Conservation (phyloP, 2,888 invertebrate genomes). For the Ametastegia equiseti region DNA sequence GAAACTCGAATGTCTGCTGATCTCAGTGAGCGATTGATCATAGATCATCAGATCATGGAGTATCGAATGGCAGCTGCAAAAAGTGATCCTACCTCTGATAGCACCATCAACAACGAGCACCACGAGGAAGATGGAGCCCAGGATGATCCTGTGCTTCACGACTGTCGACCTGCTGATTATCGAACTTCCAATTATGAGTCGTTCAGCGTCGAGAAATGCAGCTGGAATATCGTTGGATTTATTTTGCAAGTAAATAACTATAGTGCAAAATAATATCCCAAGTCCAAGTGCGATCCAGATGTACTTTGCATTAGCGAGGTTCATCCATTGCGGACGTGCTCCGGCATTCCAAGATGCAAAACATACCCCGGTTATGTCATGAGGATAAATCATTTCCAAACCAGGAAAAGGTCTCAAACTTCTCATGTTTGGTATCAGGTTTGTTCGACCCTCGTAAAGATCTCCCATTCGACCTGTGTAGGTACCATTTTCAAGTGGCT, state of each 20-base stretch:
- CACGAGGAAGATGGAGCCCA: not conserved
- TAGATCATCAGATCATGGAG: too few relatives aligned
- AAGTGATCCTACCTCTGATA: too few relatives aligned
- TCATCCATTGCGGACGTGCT: conserved; percentile 4
- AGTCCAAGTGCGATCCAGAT: not conserved
- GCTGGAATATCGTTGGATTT: not conserved
- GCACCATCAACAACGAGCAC: not conserved
- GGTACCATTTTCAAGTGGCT: too few relatives aligned
- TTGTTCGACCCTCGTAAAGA: not conserved
- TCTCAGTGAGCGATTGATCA: too few relatives aligned
- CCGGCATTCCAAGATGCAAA: not conserved
- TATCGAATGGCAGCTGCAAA: too few relatives aligned
- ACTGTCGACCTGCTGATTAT: not conserved
- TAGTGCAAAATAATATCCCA: not conserved
- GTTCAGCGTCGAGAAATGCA: not conserved
- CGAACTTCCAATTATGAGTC: not conserved
- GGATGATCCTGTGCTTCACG: not conserved
- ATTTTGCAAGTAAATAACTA: not conserved
- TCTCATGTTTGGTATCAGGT: not conserved
- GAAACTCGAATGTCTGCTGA: too few relatives aligned
- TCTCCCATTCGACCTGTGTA: not conserved
- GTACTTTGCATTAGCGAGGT: not conserved
- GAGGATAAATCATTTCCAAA: not conserved
- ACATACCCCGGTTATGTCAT: not conserved
- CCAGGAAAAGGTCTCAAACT: not conserved